phyloP scores from a whole-genome alignment of 2,113 vertebrate genomes.

The Coptodon bakossiorum region DNA sequence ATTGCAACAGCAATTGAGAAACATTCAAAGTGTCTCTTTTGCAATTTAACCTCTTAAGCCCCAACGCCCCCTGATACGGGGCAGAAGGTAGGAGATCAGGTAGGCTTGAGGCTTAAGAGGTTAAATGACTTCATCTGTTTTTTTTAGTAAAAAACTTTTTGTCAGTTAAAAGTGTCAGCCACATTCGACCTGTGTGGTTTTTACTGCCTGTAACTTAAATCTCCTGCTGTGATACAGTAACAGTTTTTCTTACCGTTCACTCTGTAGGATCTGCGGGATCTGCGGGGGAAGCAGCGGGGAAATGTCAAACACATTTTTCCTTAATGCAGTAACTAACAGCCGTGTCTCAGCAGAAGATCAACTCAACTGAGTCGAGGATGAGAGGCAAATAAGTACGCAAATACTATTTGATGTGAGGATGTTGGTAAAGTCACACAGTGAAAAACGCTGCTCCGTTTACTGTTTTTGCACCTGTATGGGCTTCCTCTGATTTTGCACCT shows the following conservation, averaged over 20 bases:
- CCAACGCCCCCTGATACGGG: too few relatives aligned
- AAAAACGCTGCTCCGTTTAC: fast-evolving
- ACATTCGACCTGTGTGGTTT: neutral
- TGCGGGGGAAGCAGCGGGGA: neutral
- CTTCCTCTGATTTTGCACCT: neutral
- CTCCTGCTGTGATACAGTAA: neutral
- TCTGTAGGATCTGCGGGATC: neutral
- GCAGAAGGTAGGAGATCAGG: too few relatives aligned
- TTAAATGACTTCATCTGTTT: neutral
- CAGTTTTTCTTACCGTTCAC: neutral
- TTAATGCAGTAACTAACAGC: neutral
- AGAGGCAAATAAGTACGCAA: neutral
- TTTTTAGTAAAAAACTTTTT: neutral
- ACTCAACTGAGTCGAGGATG: fast-evolving
- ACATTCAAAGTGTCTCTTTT: neutral
- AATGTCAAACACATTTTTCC: neutral
- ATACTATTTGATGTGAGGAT: neutral
- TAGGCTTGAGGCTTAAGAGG: too few relatives aligned
- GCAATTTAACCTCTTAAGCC: neutral
- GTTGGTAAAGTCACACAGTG: neutral
- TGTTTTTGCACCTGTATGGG: neutral
- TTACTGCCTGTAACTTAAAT: neutral
- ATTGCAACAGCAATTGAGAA: neutral
- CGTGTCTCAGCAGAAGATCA: neutral
- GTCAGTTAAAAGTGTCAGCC: neutral